Conservation (phyloP, 1,140 invertebrate genomes). For the Drosophila ambigua region DNA sequence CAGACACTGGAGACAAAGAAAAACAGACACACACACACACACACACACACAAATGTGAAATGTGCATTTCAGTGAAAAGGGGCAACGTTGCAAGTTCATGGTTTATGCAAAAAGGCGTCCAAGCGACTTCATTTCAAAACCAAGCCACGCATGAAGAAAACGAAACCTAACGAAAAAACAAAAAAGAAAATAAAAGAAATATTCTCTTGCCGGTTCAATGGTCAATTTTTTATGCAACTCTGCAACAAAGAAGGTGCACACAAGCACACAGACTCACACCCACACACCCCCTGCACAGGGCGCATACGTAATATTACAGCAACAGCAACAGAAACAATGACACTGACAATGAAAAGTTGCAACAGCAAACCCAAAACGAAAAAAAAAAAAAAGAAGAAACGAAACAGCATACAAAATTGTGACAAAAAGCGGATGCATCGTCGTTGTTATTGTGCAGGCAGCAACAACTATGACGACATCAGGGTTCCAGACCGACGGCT, state of each 20-base stretch:
- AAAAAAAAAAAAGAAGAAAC: slow-evolving; percentile 2
- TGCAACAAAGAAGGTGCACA: slow-evolving; percentile 57
- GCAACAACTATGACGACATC: slow-evolving; percentile 64
- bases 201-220: slow-evolving; percentile 63
- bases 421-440: slow-evolving; percentile 63
- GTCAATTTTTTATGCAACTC: slow-evolving; percentile 68
- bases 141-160: slow-evolving; percentile 48
- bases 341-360: slow-evolving; percentile 73
- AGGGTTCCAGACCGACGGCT: slow-evolving; percentile 26
- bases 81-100: slow-evolving; percentile 28
- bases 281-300: slow-evolving; percentile 9
- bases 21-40: slow-evolving; percentile 10
- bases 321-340: slow-evolving; percentile 79
- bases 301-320: slow-evolving; percentile 44
- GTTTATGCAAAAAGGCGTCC: slow-evolving; percentile 43
- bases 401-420: slow-evolving; percentile 30
- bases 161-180: slow-evolving; percentile 10
- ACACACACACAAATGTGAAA: too few relatives aligned
- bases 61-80: slow-evolving; percentile 20
- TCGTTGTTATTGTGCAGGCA: slow-evolving; percentile 56
- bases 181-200: slow-evolving; percentile 39
- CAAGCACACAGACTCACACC: slow-evolving; percentile 11
- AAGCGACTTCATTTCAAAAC: slow-evolving; percentile 40
- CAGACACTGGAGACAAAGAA: slow-evolving; percentile 22
- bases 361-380: slow-evolving; percentile 13